Evolutionary conservation across 2,113 vertebrate species (phyloP).

Genomic region (Steatornis caripensis): DNA sequence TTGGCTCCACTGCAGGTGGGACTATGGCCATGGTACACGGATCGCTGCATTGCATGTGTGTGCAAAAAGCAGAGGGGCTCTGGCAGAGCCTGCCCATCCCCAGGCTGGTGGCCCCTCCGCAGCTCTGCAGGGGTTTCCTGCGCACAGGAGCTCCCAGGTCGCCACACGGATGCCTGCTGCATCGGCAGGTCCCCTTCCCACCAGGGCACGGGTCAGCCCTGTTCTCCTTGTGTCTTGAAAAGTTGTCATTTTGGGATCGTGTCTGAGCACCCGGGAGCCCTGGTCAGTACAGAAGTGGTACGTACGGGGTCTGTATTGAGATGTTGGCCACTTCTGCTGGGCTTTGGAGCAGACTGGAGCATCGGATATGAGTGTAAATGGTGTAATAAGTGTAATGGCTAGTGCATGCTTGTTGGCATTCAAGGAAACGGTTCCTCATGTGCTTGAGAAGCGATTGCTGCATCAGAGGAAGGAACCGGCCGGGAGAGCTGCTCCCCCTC

Average conservation of each 20-base stretch:
- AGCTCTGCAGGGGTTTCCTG: not conserved
- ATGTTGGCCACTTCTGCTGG: not conserved
- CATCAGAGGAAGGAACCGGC: not conserved
- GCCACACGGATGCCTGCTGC: rapidly evolving
- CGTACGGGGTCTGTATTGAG: rapidly evolving
- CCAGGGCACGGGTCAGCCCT: not conserved
- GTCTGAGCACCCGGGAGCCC: not conserved
- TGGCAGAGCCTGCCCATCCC: not conserved
- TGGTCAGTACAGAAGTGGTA: rapidly evolving
- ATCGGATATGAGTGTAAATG: rapidly evolving
- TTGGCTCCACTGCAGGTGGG: not conserved
- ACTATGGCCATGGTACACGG: rapidly evolving
- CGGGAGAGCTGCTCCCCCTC: not conserved
- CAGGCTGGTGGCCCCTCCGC: not conserved
- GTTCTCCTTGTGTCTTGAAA: not conserved
- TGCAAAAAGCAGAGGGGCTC: not conserved
- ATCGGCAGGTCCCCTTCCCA: not conserved
- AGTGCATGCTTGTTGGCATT: not conserved
- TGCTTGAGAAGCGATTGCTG: not conserved
- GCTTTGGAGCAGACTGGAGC: not conserved
- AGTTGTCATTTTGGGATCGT: not conserved
- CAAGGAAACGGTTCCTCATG: not conserved
- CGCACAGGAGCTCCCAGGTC: too few species aligned
- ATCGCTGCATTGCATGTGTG: not conserved
- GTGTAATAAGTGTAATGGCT: not conserved